Percentiles rank a stretch among this genome's conserved stretches.
Evolutionary conservation across 2,797 vertebrate species (phyloP).

Genomic region (Pantherophis alleghaniensis): DNA sequence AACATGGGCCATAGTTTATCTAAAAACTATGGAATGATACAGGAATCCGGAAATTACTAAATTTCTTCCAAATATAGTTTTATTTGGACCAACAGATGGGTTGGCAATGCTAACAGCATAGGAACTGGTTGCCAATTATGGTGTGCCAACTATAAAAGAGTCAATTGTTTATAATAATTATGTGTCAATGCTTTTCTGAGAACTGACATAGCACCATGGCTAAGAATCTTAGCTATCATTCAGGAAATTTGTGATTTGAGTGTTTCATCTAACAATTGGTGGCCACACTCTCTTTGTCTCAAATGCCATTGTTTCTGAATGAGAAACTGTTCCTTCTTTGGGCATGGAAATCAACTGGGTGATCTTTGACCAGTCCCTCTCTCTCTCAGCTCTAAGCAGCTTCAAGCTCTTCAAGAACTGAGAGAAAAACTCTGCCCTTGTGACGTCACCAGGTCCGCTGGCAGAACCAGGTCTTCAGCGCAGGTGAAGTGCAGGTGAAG

Average conservation of each 20-base stretch:
- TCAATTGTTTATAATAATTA: neutral
- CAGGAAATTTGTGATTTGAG: neutral
- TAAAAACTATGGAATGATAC: neutral
- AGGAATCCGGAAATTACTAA: neutral
- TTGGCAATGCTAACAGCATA: neutral
- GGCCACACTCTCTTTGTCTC: neutral
- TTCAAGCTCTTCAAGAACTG: neutral
- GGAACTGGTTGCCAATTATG: neutral
- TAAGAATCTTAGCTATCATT: neutral
- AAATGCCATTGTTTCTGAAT: neutral
- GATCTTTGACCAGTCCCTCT: neutral
- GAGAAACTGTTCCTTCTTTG: neutral
- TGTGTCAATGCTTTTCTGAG: neutral
- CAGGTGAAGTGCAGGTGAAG: no score
- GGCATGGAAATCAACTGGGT: neutral
- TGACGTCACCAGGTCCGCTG: neutral
- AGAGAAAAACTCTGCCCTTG: neutral
- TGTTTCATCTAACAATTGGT: neutral
- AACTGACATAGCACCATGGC: neutral
- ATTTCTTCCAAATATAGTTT: neutral
- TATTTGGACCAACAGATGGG: neutral
- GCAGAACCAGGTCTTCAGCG: no score
- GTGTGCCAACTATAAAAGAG: neutral
- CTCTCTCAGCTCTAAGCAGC: neutral
- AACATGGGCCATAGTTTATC: neutral